phyloP scores from a whole-genome alignment of 2,888 invertebrate genomes.

The Acleris literana region DNA sequence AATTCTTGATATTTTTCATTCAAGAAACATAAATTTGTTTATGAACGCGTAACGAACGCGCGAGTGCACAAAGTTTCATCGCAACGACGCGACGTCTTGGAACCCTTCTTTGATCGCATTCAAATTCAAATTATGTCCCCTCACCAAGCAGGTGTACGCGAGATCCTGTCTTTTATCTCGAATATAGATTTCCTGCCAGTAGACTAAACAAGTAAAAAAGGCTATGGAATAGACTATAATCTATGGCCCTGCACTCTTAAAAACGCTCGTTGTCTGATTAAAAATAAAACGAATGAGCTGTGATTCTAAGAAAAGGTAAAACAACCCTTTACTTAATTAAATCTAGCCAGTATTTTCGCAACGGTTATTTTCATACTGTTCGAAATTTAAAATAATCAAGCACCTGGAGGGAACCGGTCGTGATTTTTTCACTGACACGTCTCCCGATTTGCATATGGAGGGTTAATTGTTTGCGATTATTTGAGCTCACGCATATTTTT shows the following conservation, averaged over 20 bases:
- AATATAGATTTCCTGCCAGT: conserved; percentile 56
- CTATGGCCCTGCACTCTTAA: not conserved
- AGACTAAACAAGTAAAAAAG: conserved; percentile 10
- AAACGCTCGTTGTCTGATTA: not conserved
- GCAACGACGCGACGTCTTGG: conserved; percentile 56
- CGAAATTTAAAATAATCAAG: conserved; percentile 62
- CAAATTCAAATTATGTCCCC: conserved; percentile 77
- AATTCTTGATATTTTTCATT: not conserved
- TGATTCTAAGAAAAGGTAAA: not conserved
- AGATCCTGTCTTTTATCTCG: conserved; percentile 63
- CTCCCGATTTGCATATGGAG: conserved; percentile 76
- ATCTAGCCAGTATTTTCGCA: conserved; percentile 19
- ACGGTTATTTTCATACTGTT: conserved; percentile 25
- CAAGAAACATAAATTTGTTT: conserved; percentile 20
- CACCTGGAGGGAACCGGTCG: conserved; percentile 74
- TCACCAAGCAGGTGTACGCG: conserved; percentile 65
- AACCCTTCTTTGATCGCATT: conserved; percentile 70
- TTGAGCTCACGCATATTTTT: conserved; percentile 81
- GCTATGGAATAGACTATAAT: conserved; percentile 1
- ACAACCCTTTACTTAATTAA: conserved; percentile 8
- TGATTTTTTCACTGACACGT: conserved; percentile 63
- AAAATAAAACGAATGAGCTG: not conserved
- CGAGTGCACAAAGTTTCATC: conserved; percentile 21
- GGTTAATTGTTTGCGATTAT: conserved; percentile 81
- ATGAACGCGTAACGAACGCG: conserved; percentile 13